These are phyloP conservation scores for Neomorphus geoffroyi DNA, from an alignment of 2,797 vertebrate species.

Conservation along the genomic window DNA sequence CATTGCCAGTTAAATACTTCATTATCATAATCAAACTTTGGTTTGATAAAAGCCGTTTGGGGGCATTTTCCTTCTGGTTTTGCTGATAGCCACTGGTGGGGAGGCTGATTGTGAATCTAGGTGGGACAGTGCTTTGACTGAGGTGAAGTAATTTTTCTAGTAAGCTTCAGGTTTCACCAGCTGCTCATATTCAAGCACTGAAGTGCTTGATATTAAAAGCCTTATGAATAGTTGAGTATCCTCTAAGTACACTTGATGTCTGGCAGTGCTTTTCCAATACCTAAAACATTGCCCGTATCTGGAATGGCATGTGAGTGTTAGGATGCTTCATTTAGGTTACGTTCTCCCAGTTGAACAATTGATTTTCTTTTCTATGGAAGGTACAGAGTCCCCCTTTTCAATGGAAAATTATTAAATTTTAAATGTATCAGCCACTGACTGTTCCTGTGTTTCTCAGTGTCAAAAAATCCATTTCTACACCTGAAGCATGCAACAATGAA, in stretches of 20 bases:
- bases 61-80: background rate
- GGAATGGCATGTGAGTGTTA: background rate
- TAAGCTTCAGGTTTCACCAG: background rate
- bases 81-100: background rate
- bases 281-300: background rate
- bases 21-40: background rate
- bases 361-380: background rate
- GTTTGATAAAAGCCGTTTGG: background rate
- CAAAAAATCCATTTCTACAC: conserved; percentile 86
- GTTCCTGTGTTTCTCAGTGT: conserved; percentile 67
- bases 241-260: background rate
- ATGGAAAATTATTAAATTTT: background rate
- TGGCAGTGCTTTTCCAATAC: background rate
- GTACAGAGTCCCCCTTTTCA: background rate
- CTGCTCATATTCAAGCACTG: background rate
- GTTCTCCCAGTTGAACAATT: background rate
- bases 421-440: background rate
- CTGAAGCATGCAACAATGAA: conserved; percentile 82
- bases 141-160: background rate
- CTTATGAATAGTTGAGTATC: background rate
- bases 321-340: background rate
- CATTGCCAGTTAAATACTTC: background rate
- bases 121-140: background rate
- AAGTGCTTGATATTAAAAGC: background rate
- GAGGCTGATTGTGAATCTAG: rapidly evolving